Base-by-base conservation (phyloP, 2,888 invertebrate species). In the Chymomyza amoena region DNA sequence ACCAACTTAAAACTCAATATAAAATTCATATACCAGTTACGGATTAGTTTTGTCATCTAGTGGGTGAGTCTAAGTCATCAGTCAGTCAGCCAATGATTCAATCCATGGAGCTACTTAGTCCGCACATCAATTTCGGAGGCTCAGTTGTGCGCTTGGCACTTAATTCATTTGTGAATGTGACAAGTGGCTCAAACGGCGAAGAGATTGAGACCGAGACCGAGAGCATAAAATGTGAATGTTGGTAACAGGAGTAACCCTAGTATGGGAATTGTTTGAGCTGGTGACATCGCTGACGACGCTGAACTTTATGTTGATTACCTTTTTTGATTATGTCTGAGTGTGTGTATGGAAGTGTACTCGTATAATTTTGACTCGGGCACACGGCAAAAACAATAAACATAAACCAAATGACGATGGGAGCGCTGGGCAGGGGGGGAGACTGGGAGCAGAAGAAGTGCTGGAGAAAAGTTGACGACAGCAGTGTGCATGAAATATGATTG, bases 261-360 rank as follows among this genome's bases (percentile, higher is more conserved):
- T 75, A 75, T 68, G 67, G 69, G 62, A 67, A 68, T 66, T 66
- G 69, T 72, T 69, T 62, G 76, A 77, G 77, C 78, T 81, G 80
- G 77, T 81, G 79, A 78, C 77, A 75, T 72, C 61, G 81, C 83
- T 85, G 83, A 81, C 88, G 77, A 75, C 86, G 84, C 69, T 78
- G 80, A 86, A 79, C 79, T 88, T 88, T 87, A 89, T 88, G 88
- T 88, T 88, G 87, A 88, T 88, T 88, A 79, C 87, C 89, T 89
- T 87, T 89, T 87, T 85, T 87, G 87, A 88, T 88, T 88, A 87
- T 84, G 89, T 81, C 77, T 81, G 80, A 77, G 72, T 68, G 69
- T 36, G 66, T 66, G 50, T 61, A 74, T 75, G 25, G 4, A 4
- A 25, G 77, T 72, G 75, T 78, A 32, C 32, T 32, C 32, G 9